Base-by-base conservation (phyloP, 2,113 vertebrate species). In the Mionectes macconnelli region DNA sequence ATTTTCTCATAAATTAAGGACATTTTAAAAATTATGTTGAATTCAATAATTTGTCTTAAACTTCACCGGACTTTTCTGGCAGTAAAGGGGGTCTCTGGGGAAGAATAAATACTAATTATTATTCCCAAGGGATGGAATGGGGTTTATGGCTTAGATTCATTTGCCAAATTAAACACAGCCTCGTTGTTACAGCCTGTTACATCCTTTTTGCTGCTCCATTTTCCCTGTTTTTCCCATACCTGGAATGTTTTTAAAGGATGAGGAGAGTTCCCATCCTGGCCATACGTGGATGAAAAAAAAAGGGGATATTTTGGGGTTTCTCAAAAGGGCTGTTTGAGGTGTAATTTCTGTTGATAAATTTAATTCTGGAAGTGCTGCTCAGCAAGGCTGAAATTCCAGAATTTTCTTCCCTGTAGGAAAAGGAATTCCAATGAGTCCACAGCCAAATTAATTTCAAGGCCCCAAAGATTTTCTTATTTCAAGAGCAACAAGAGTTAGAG, bases 91-190 rank as follows among this genome's bases (percentile, higher is more conserved):
- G 49, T 76, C 57, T 90, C 87, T 68, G 57, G 44, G 37, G 40
- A 83, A 92, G 91, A 83, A 83, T 70, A 76, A 96, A 83, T 83
- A 92, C 56, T 56, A 83, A 92, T 90, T 88, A 83, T 90, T 88
- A 68, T 33, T 66, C 67, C 39, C 70, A 90, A 11, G 22, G 72
- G 72, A 67, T 13, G 19, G 60, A 83, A 86, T 83, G 68, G 72
- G 75, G 87, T 63, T 57, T 27, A 40, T 31, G 52, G 23, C 92
- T 85, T 68, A 49, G 3, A 47, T 35, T 76, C 22, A 16, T 78
- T 84, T 91, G 85, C 74, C 66, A 93, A 84, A 62, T 49, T 27
- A 59, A 94, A 88, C 47, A 30, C 2, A 69, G 21, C 45, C 67
- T 30, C 44, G 17, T 10, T 49, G 31, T 50, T 60, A 66, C 56